phyloP scores from a whole-genome alignment of 1,140 invertebrate species.

The Nephila pilipes region DNA sequence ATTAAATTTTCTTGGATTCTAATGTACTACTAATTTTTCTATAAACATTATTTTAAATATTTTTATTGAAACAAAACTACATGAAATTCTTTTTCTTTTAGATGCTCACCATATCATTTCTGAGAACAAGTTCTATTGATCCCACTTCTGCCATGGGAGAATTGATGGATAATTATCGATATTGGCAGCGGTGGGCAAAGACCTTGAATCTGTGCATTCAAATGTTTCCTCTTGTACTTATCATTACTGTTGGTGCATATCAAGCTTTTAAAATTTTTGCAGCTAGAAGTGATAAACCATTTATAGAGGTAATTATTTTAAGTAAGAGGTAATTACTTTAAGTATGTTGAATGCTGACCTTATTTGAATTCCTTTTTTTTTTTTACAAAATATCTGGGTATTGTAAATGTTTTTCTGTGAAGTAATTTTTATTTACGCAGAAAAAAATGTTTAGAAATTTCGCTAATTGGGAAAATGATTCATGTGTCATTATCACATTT shows the following conservation, averaged over 20 bases:
- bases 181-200: slow-evolving; percentile 89
- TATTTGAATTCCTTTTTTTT: too few relatives aligned
- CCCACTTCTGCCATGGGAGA: slow-evolving; percentile 87
- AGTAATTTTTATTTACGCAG: too few relatives aligned
- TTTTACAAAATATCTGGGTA: too few relatives aligned
- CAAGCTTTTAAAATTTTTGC: slow-evolving; percentile 88
- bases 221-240: slow-evolving; percentile 87
- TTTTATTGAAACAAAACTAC: too few relatives aligned
- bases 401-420: too few relatives aligned
- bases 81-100: background rate
- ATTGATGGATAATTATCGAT: slow-evolving; percentile 83
- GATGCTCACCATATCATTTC: slow-evolving; percentile 82
- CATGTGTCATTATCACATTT: too few relatives aligned
- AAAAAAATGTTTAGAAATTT: too few relatives aligned
- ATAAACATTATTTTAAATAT: too few relatives aligned
- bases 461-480: too few relatives aligned
- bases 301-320: slow-evolving; percentile 87
- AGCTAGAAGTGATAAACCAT: slow-evolving; percentile 87
- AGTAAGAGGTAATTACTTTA: slow-evolving; percentile 85
- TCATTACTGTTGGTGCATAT: slow-evolving; percentile 80
- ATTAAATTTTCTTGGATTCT: too few relatives aligned
- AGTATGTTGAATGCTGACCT: too few relatives aligned
- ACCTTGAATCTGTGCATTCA: slow-evolving; percentile 90
- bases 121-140: slow-evolving; percentile 88
- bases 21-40: too few relatives aligned